Evolutionary conservation across 2,113 vertebrate species (phyloP), one percentile per base, ranked within the genome.

Genomic region (Poecilia latipinna): DNA sequence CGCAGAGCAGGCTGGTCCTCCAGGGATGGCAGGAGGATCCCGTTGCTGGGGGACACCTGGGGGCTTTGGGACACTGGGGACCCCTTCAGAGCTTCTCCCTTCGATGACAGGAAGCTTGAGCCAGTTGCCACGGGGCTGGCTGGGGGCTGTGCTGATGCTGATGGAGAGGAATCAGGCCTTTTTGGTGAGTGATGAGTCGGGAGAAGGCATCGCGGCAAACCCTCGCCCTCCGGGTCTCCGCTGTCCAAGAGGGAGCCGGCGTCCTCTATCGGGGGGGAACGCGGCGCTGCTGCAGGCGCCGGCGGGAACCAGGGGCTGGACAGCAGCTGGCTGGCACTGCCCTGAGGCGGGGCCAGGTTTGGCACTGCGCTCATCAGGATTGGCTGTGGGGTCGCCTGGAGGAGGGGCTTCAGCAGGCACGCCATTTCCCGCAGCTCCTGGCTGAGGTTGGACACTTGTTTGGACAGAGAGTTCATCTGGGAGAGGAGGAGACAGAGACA

Each of bases 361-460:
- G 93, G 82, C 29, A 86, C 87, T 31, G 85, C 62, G 75, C 89
- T 78, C 32, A 85, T 90, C 70, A 90, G 75, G 44, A 90, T 35
- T 24, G 90, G 90, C 71, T 87, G 93, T 3, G 90, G 78, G 12
- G 86, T 42, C 3, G 87, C 80, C 62, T 94, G 86, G 33, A 95
- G 90, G 70, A 95, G 86, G 77, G 94, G 94, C 68, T 90, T 93
- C 4, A 96, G 89, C 48, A 96, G 93, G 26, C 90, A 90, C 8
- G 93, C 91, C 93, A 96, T 94, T 74, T 95, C 94, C 90, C 94
- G 94, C 39, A 96, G 89, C 82, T 96, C 95, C 72, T 93, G 91
- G 78, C 95, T 95, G 80, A 96, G 94, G 63, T 88, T 88, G 65
- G 92, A 93, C 19, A 96, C 95, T 81, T 96, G 94, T 75, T 93